These are phyloP conservation scores for Melieria omissa DNA, from an alignment of 2,888 invertebrate genomes.

Conservation along the genomic window DNA sequence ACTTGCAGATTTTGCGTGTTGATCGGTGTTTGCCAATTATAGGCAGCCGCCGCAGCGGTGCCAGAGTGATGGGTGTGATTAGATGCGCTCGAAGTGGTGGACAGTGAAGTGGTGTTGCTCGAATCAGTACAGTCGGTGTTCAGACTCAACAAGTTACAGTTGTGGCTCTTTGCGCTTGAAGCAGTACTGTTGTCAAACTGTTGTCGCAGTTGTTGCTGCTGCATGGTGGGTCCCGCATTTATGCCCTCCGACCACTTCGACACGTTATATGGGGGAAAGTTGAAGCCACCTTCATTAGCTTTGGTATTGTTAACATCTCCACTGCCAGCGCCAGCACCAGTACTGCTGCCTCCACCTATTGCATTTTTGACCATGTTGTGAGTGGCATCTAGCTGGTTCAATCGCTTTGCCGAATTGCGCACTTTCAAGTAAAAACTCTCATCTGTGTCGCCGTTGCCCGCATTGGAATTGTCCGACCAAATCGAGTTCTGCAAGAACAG, in stretches of 20 bases:
- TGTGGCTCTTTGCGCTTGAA: not conserved
- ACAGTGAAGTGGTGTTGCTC: slow-evolving; percentile 12
- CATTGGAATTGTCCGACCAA: slow-evolving; percentile 66
- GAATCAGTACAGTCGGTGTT: slow-evolving; percentile 36
- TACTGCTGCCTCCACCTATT: slow-evolving; percentile 6
- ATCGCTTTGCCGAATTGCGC: slow-evolving; percentile 49
- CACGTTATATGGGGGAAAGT: slow-evolving; percentile 44
- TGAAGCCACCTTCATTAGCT: slow-evolving; percentile 4
- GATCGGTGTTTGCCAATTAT: slow-evolving; percentile 49
- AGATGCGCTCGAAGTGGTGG: slow-evolving; percentile 32
- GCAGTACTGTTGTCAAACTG: slow-evolving; percentile 16
- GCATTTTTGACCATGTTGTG: not conserved
- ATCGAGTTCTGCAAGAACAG: slow-evolving; percentile 70
- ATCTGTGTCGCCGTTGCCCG: slow-evolving; percentile 53
- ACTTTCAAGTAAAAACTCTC: slow-evolving; percentile 56
- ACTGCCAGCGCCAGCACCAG: slow-evolving; percentile 21
- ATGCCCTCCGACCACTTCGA: slow-evolving; percentile 61
- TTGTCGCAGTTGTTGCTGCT: slow-evolving; percentile 22
- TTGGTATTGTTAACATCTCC: not conserved
- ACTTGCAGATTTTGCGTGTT: slow-evolving; percentile 47
- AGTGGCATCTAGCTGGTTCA: slow-evolving; percentile 39
- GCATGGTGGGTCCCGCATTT: slow-evolving; percentile 47
- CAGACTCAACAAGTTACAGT: slow-evolving; percentile 2
- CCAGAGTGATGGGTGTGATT: slow-evolving; percentile 35
- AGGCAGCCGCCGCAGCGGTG: slow-evolving; percentile 43